Evolutionary conservation across 2,113 vertebrate species (phyloP), one percentile per base, ranked within the genome.

Genomic region (Dolichallabes microphthalmus): DNA sequence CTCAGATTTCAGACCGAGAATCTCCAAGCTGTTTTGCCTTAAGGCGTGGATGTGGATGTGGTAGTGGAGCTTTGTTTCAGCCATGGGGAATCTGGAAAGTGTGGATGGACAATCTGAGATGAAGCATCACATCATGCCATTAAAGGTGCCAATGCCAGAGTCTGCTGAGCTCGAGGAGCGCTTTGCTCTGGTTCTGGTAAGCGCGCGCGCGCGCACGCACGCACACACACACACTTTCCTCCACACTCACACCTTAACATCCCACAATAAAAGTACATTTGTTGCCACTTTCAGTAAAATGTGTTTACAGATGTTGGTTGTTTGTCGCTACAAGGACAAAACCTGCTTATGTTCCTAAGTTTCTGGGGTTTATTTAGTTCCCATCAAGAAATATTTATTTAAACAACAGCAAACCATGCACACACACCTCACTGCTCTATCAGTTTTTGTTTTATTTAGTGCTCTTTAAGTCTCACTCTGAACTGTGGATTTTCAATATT

Each of bases 101-200:
- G 93, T 95, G 91, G 97, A 97, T 83, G 96, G 95, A 32, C 92
- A 95, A 83, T 92, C 94, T 78, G 96, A 96, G 86, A 94, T 96
- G 91, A 93, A 95, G 88, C 93, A 95, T 90, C 94, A 95, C 78
- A 93, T 94, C 83, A 93, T 97, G 94, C 95, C 96, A 20, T 93
- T 97, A 61, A 98, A 97, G 92, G 96, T 97, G 88, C 97, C 97
- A 83, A 99, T 99, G 96, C 97, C 97, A n/a, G 97, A 98, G 86
- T 95, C 95, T 84, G 95, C 95, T 73, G 97, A 98, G 91, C 93
- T 99, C 92, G 97, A 99, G 93, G 97, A 99, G 92, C 95, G 97
- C 61, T 99, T 99, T 93, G 96, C 97, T 60, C 90, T 98, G 86
- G 97, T 98, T 93, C 91, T 99, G 97, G 97, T 99, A 85, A 97